Conservation (phyloP, 2,888 invertebrate species). For the Oligia strigilis region DNA sequence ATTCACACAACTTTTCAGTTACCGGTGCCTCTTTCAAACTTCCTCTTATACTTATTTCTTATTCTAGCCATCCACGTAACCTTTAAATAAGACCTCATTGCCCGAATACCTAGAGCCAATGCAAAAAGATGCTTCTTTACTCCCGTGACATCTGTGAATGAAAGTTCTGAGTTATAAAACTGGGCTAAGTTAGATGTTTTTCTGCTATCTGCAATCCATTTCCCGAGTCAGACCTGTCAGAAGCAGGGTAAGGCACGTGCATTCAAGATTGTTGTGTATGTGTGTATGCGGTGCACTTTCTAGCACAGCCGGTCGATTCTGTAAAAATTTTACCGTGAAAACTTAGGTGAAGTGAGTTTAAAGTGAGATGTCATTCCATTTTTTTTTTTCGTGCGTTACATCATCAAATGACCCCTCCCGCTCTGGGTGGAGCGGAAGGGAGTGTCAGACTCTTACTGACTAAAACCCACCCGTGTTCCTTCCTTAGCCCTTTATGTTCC, state of each 20-base stretch:
- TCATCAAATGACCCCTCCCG: too few species aligned
- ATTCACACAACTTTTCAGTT: not conserved
- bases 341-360: too few species aligned
- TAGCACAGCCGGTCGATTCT: too few species aligned
- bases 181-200: not conserved
- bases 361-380: too few species aligned
- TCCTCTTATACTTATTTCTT: not conserved
- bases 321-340: too few species aligned
- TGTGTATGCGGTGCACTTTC: not conserved
- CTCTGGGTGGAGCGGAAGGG: too few species aligned
- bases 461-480: too few species aligned
- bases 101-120: not conserved
- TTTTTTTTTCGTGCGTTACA: too few species aligned
- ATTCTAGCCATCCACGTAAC: not conserved
- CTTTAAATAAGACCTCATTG: not conserved
- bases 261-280: conserved; percentile 6
- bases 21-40: not conserved
- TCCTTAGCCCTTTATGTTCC: too few species aligned
- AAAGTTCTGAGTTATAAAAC: not conserved
- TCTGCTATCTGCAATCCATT: conserved; percentile 25
- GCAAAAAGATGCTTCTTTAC: not conserved
- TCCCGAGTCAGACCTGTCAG: conserved; percentile 19
- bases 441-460: too few species aligned
- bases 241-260: conserved; percentile 16
- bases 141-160: not conserved